A percentile compares a stretch with the other conserved stretches of the same genome.
phyloP scores from a whole-genome alignment of 1,140 invertebrate genomes.

The Drosophila melanogaster region Release_6_plus_ISO1_MT NT_033779.5:446501-447000 shows the following conservation, averaged over 20 bases:
- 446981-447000: slow-evolving; percentile 89
- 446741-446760: slow-evolving; percentile 80
- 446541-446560: slow-evolving; percentile 82
- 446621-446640: slow-evolving; percentile 14
- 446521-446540: slow-evolving; percentile 75
- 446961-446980: slow-evolving; percentile 93
- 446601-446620: too few relatives aligned
- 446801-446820: slow-evolving; percentile 62
- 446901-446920: slow-evolving; percentile 93
- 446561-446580: slow-evolving; percentile 81
- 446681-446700: slow-evolving; percentile 70
- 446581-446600: slow-evolving; percentile 62
- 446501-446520: slow-evolving; percentile 89
- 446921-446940: slow-evolving; percentile 94
- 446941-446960: slow-evolving; percentile 95
- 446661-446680: slow-evolving; percentile 51
- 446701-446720: slow-evolving; percentile 70
- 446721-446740: slow-evolving; percentile 74
- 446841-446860: slow-evolving; percentile 47
- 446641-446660: slow-evolving; percentile 74
- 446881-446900: slow-evolving; percentile 91
- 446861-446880: slow-evolving; percentile 45
- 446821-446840: slow-evolving; percentile 79
- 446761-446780: slow-evolving; percentile 74
- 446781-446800: slow-evolving; percentile 50